Conservation (phyloP, 2,797 vertebrate species). For the Xenopus petersii region DNA sequence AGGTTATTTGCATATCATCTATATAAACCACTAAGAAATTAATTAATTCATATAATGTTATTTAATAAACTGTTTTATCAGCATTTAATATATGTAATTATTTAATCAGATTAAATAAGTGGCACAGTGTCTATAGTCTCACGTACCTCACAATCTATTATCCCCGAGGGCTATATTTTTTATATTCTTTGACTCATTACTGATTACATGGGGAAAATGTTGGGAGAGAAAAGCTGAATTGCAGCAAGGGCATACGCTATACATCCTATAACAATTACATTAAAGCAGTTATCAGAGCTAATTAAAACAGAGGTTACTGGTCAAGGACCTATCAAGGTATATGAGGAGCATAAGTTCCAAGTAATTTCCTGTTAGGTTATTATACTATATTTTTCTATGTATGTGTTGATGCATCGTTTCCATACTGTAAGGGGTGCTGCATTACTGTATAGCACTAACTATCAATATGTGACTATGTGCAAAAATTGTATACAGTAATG, state of each 20-base stretch:
- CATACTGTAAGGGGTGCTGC: no score
- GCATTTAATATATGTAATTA: slow-evolving; percentile 44
- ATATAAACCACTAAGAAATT: slow-evolving; percentile 71
- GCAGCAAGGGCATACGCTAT: neutral
- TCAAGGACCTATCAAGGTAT: neutral
- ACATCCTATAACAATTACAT: neutral
- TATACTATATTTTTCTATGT: no score
- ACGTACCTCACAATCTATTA: neutral
- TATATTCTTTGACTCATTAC: slow-evolving; percentile 4
- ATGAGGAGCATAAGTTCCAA: no score
- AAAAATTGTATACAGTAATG: no score
- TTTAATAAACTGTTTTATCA: slow-evolving; percentile 55
- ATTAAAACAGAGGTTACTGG: neutral
- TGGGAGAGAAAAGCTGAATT: slow-evolving; percentile 4
- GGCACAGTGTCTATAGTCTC: slow-evolving; percentile 2
- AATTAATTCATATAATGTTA: slow-evolving; percentile 71
- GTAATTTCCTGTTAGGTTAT: neutral
- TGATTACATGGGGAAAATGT: slow-evolving; percentile 13
- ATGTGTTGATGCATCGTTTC: no score
- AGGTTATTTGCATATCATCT: slow-evolving; percentile 65
- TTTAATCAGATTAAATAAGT: slow-evolving; percentile 64
- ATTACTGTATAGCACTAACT: no score
- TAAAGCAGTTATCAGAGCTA: neutral
- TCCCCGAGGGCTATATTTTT: slow-evolving; percentile 15
- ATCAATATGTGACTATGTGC: no score